A percentile compares a stretch with the other conserved stretches of the same genome.
Evolutionary conservation across 2,888 invertebrate genomes (phyloP).

Genomic region (Pterostichus niger): DNA sequence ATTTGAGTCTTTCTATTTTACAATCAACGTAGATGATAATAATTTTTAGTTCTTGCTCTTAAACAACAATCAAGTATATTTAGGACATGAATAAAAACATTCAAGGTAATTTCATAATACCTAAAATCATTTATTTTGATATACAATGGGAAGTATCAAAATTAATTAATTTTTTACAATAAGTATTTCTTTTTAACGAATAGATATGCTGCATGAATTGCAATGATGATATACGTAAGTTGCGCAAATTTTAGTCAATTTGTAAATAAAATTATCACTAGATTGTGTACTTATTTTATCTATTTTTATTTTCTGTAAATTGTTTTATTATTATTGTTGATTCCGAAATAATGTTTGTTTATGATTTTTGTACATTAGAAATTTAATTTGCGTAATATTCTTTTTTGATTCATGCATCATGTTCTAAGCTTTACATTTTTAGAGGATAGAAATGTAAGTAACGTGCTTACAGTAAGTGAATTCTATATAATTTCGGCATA

Average conservation of each 20-base stretch:
- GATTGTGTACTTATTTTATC: conserved; percentile 27
- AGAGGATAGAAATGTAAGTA: conserved; percentile 39
- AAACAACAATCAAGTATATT: conserved; percentile 38
- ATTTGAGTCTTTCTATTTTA: conserved; percentile 59
- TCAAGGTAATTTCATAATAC: conserved; percentile 42
- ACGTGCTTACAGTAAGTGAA: conserved; percentile 23
- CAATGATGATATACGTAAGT: conserved; percentile 43
- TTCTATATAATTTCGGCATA: conserved; percentile 41
- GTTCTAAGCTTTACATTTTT: conserved; percentile 5
- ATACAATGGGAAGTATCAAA: conserved; percentile 38
- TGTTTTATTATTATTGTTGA: conserved; percentile 21
- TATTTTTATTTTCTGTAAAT: conserved; percentile 16
- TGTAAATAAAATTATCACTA: conserved; percentile 13
- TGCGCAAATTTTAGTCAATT: conserved; percentile 26
- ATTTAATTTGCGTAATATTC: not conserved
- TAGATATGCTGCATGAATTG: conserved; percentile 45
- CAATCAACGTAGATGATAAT: conserved; percentile 51
- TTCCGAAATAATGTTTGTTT: not conserved
- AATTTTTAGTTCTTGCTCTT: conserved; percentile 46
- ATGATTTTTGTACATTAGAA: not conserved
- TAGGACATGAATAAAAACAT: conserved; percentile 58
- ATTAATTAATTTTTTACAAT: conserved; percentile 32
- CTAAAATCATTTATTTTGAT: conserved; percentile 61
- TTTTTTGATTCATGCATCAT: conserved; percentile 46
- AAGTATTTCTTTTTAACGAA: conserved; percentile 30